Evolutionary conservation across 2,797 vertebrate species (phyloP).

Genomic region (Muraenolepis orangiensis): DNA sequence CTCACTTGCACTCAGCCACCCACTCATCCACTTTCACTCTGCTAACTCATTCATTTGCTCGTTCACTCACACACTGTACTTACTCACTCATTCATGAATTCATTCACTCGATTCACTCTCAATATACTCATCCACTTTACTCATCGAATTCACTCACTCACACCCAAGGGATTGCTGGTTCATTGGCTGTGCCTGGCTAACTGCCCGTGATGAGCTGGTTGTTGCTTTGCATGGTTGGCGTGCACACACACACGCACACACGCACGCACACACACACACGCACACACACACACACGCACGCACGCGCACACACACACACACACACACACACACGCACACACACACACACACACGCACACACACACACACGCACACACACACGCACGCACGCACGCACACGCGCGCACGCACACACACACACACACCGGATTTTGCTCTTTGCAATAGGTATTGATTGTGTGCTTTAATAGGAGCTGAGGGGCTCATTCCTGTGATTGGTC

Average conservation of each 20-base stretch:
- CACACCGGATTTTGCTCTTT: background rate
- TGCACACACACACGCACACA: background rate
- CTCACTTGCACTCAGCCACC: too few species aligned
- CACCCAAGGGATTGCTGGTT: too few species aligned
- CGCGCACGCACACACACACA: background rate
- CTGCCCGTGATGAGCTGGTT: background rate
- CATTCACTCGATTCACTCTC: background rate
- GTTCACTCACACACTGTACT: background rate
- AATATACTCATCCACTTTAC: too few species aligned
- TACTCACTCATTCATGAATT: too few species aligned
- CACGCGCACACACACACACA: background rate
- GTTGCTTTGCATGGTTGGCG: too few species aligned
- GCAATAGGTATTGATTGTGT: conserved; percentile 56
- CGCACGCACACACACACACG: background rate
- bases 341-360: background rate
- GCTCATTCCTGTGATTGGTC: conserved; percentile 45
- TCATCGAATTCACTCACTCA: too few species aligned
- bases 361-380: background rate
- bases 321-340: conserved; percentile 2
- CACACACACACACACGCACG: background rate
- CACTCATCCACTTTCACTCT: too few species aligned
- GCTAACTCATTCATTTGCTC: background rate
- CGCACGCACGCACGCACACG: background rate
- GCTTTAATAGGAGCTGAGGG: conserved; percentile 42
- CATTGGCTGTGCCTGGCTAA: background rate